Evolutionary conservation across 1,140 invertebrate genomes (phyloP), one percentile per base, ranked within the genome.

Genomic region (Euborellia annulipes): DNA sequence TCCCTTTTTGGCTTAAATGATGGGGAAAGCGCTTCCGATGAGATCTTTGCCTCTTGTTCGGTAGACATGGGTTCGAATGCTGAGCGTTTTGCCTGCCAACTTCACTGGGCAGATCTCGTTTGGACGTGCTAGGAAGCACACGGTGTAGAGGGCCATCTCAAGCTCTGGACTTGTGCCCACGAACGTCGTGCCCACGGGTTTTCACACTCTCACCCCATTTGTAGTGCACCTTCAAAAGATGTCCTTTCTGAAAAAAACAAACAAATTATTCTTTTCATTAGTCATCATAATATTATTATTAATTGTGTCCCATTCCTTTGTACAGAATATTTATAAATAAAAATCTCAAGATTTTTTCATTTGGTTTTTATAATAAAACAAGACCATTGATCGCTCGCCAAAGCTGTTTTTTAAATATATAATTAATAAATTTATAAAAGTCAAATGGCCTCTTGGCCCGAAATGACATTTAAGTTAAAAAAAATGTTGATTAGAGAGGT

Each of bases 141-240:
- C 71, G 0, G 88, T 89, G 58, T 92, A 94, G 0, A 91, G 64
- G 14, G 88, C 82, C 62, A 96, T 76, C 66, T 95, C 90, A 52
- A 94, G 70, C 67, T 94, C 91, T 0, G 90, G 91, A 47, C 86
- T 90, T 2, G 86, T 91, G 18, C 90, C 90, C 48, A 94, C 71
- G 55, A 93, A 90, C 64, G 92, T 72, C 2, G 75, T 73, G 19
- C 79, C 79, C 0, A 82, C 77, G 1, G 80, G 79, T 60, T 92
- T n/a, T 93, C 45, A 78, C 70, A 2, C 75, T 62, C 0, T 73
- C 73, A 57, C 78, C 73, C 65, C 85, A 84, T 30, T 70, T 74
- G 50, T 86, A 81, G 46, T 82, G 78, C 14, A 80, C 58, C 59
- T 88, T 87, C 9, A 88, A 30, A n/a, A 87, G 71, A 19, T 71